Evolutionary conservation across 2,797 vertebrate genomes (phyloP), one percentile per base, ranked within the genome.

Genomic region (Scarus forsteni): DNA sequence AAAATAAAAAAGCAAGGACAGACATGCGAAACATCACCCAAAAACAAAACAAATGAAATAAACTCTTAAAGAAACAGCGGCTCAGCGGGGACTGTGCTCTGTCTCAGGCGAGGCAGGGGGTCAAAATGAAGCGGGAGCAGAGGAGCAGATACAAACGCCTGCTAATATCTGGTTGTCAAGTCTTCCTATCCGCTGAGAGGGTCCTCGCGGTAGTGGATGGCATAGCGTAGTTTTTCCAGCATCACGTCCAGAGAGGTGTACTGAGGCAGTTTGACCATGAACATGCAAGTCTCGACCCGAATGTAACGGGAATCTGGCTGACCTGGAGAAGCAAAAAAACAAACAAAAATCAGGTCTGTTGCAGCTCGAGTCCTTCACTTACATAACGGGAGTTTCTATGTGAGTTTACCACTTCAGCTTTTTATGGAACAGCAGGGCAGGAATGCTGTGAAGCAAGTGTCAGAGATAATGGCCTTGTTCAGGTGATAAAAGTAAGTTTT

Each of bases 241-340:
- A 98, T 99, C 82, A 95, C 96, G 6, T 98, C 97, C 81, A 98
- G 86, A 0, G 97, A 97, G 27, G 96, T 97, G 79, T 99, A 99
- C 92, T 99, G 98, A 0, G 98, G 98, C 12, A 99, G 97, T 75
- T 99, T 99, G 86, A 99, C 95, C 98, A 99, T 99, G 85, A 99
- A 99, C 98, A 99, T 99, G 82, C 98, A 99, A 34, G 98, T 99
- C 90, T 99, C 98, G 57, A 99, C 98, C 0, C 97, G 96, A 85
- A 99, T 98, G 91, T 99, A 97, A 56, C 98, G 96, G 0, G 95
- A 95, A 81, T 99, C 98, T 0, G 97, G 96, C 50, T 96, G 96
- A 49, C 98, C 98, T 99, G 84, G 2, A 65, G 71, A 65, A 50
- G 11, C 50, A 3, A 52, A 42, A 19, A 36, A 12, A 8, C 50